Conservation (phyloP, 2,888 invertebrate genomes). For the Coelopa pilipes region DNA sequence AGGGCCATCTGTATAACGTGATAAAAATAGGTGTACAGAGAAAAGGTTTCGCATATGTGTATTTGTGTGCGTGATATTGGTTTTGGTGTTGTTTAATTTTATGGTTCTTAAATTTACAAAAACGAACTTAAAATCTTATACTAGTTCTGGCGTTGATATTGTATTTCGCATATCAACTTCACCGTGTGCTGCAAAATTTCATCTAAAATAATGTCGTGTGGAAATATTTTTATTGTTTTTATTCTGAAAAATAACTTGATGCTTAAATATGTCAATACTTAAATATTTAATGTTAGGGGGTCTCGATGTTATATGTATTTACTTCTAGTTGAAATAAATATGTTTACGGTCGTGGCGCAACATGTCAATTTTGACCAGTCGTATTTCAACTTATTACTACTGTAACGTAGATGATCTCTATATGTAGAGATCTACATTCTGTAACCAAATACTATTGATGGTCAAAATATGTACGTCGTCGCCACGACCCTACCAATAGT, state of each 20-base stretch:
- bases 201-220: background rate
- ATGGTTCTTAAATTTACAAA: conserved; percentile 6
- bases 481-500: background rate
- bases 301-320: too few relatives aligned
- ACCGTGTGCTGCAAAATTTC: background rate
- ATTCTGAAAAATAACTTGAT: background rate
- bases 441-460: background rate
- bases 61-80: conserved; percentile 25
- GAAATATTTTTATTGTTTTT: background rate
- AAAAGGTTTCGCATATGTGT: conserved; percentile 33
- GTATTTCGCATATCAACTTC: background rate
- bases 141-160: background rate
- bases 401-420: too few relatives aligned
- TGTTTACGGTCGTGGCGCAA: too few relatives aligned
- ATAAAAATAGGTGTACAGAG: conserved; percentile 44
- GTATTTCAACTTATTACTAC: too few relatives aligned
- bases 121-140: conserved; percentile 11
- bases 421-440: background rate
- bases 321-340: too few relatives aligned
- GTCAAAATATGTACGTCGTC: background rate
- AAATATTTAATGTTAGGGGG: background rate
- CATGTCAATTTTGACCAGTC: too few relatives aligned
- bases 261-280: background rate
- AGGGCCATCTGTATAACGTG: conserved; percentile 80
- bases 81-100: conserved; percentile 19